Base-by-base conservation (phyloP, 2,797 vertebrate genomes). In the Spinus olivaceus region DNA sequence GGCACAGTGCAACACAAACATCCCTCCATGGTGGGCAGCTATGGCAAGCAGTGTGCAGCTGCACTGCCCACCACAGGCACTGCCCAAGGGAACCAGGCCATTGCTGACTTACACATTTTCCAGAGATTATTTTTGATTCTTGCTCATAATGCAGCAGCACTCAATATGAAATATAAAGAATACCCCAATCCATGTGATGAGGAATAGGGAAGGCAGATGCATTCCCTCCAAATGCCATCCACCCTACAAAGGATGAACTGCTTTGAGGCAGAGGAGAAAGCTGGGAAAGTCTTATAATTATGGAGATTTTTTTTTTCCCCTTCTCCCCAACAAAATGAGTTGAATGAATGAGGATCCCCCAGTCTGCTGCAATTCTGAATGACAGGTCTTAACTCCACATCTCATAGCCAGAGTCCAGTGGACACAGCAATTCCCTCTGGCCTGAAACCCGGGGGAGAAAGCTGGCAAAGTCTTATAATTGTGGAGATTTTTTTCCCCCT, bases 121-220 rank as follows among this genome's bases (percentile, higher is more conserved):
- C 66, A 67, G 61, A 47, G 37, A 23, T 23, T 67, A 0, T 35
- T 76, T 87, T 33, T 80, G 16, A 33, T 73, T 50, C 32, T 10
- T 44, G 56, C 25, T 54, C 0, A 0, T 21, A 49, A 66, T 6
- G 16, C 18, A 81, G 61, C 8, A 60, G 61, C 28, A 44, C 23
- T 83, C 6, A 1, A 47, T 39, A 44, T 0, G 2, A 44, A 78
- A 65, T 28, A 53, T 3, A 69, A 94, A 33, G 23, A 87, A 66
- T 8, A 82, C 61, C 37, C 7, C 56, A 44, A n/a, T n/a, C 39
- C 8, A 23, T 3, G 11, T 7, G 37, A 67, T 49, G 41, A 90
- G 69, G 22, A 86, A 33, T 1, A 61, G n/a, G 33, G 65, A 90
- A 35, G 30, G 37, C 47, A 70, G 64, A 57, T 8, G 17, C 5